Conservation (phyloP, 2,888 invertebrate species). For the Desoria tigrina region DNA sequence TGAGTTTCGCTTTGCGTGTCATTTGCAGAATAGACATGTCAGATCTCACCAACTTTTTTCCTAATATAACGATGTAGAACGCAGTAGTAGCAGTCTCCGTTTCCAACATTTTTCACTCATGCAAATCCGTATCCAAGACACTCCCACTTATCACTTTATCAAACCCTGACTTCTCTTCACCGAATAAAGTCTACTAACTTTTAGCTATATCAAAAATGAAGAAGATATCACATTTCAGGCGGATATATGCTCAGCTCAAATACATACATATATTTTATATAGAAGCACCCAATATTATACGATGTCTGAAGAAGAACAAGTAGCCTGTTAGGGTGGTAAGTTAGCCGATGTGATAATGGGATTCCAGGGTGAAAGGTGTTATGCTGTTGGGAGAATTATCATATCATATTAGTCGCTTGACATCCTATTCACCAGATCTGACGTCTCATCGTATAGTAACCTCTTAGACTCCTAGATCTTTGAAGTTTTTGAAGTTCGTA, state of each 20-base stretch:
- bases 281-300: too few species aligned
- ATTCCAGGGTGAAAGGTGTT: slow-evolving; percentile 13
- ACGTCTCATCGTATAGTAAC: neutral
- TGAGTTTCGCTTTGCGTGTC: slow-evolving; percentile 6
- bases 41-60: neutral
- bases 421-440: slow-evolving; percentile 9
- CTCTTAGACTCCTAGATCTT: neutral
- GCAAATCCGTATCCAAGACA: slow-evolving; percentile 13
- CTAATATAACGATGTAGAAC: neutral
- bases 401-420: slow-evolving; percentile 17
- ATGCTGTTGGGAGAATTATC: slow-evolving; percentile 19
- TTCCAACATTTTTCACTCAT: slow-evolving; percentile 13
- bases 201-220: too few species aligned
- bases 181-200: too few species aligned
- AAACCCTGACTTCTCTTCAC: too few species aligned
- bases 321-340: neutral
- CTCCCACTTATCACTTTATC: too few species aligned
- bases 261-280: too few species aligned
- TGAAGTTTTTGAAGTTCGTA: neutral
- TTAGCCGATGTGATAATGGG: slow-evolving; percentile 8
- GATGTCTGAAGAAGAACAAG: too few species aligned
- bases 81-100: neutral
- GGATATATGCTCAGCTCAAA: too few species aligned
- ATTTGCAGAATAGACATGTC: slow-evolving; percentile 18
- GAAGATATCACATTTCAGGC: too few species aligned